phyloP scores from a whole-genome alignment of 2,888 invertebrate species.

The Peribatodes rhomboidaria region DNA sequence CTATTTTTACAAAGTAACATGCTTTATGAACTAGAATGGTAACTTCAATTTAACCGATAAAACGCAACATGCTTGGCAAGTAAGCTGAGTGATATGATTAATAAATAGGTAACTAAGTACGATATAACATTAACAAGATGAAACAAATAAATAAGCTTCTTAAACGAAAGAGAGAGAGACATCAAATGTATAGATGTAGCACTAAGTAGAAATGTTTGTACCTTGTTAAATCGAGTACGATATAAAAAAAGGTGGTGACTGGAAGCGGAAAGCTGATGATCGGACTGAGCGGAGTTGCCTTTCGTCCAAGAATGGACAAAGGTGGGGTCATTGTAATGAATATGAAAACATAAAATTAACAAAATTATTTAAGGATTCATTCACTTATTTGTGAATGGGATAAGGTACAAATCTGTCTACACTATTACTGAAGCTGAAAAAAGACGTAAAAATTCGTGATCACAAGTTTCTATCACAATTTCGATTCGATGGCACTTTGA shows the following conservation, averaged over 20 bases:
- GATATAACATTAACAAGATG: slow-evolving; percentile 80
- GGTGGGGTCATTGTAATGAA: too few relatives aligned
- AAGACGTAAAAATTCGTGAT: slow-evolving; percentile 61
- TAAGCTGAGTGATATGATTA: slow-evolving; percentile 67
- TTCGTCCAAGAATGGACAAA: too few relatives aligned
- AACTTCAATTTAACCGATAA: slow-evolving; percentile 70
- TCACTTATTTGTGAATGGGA: slow-evolving; percentile 22
- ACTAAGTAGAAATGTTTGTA: slow-evolving; percentile 16
- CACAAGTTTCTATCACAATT: slow-evolving; percentile 74
- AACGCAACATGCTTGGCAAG: slow-evolving; percentile 66
- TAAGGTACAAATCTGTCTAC: slow-evolving; percentile 48
- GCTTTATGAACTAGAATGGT: slow-evolving; percentile 79
- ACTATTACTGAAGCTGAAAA: slow-evolving; percentile 12
- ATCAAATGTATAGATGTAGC: slow-evolving; percentile 59
- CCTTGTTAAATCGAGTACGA: not conserved
- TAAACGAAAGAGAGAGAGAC: slow-evolving; percentile 72
- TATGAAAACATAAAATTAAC: not conserved
- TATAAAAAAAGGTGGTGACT: too few relatives aligned
- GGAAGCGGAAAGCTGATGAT: too few relatives aligned
- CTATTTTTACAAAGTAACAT: slow-evolving; percentile 71
- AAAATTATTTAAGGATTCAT: not conserved
- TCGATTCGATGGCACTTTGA: slow-evolving; percentile 82
- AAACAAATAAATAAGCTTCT: slow-evolving; percentile 81
- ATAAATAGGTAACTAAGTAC: slow-evolving; percentile 80
- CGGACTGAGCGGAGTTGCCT: too few relatives aligned